phyloP scores from a whole-genome alignment of 2,113 vertebrate genomes.

The Genyomyrus donnyi region DNA sequence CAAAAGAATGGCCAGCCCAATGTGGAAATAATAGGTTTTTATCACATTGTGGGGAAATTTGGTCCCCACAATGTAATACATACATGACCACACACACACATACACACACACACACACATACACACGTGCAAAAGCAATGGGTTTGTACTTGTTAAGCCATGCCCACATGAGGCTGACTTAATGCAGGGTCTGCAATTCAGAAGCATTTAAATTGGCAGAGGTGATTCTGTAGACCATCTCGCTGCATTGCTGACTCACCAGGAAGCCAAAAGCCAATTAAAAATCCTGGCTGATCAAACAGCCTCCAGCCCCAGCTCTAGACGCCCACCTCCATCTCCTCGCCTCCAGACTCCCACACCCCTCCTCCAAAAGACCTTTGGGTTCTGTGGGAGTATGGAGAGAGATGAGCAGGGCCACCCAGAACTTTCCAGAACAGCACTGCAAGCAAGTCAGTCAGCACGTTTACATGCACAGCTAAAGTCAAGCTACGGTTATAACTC shows the following conservation, averaged over 20 bases:
- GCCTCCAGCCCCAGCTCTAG: not conserved
- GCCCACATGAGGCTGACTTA: not conserved
- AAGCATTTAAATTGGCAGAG: not conserved
- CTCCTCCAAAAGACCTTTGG: not conserved
- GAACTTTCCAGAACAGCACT: not conserved
- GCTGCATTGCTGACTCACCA: constrained; percentile 13
- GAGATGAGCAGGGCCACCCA: not conserved
- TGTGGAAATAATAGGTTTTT: not conserved
- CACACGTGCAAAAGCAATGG: not conserved
- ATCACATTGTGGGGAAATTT: not conserved
- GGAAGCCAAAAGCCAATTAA: constrained; percentile 16
- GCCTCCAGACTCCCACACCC: not conserved
- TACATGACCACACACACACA: not conserved
- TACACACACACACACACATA: not conserved
- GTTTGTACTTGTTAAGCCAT: not conserved
- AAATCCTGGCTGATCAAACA: constrained; percentile 4
- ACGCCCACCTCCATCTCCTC: not conserved
- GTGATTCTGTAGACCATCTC: not conserved
- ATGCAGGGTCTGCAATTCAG: not conserved
- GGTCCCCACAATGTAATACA: not conserved
- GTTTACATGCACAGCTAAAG: too few species aligned
- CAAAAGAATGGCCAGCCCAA: not conserved
- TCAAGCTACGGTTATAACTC: too few species aligned
- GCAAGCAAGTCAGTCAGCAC: not conserved
- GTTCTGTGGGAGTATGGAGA: not conserved